These are phyloP conservation scores for Brachyhypopomus occidentalis DNA, from an alignment of 2,113 vertebrate genomes.

Conservation along the genomic window DNA sequence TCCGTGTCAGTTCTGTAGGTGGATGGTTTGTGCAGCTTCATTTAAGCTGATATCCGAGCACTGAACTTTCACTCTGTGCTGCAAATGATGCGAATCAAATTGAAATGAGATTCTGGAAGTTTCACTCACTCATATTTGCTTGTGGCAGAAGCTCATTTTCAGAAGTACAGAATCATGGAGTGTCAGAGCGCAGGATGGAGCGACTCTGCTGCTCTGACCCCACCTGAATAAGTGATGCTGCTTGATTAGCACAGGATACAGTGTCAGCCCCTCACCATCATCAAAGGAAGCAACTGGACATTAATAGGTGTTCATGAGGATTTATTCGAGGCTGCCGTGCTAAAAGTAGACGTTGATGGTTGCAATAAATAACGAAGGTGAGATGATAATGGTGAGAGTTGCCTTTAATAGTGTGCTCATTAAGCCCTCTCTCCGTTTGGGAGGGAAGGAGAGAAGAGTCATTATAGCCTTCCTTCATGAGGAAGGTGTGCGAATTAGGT, in stretches of 20 bases:
- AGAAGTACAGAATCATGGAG: background rate
- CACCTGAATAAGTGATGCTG: constrained; percentile 36
- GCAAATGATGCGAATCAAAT: background rate
- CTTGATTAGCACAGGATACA: constrained; percentile 41
- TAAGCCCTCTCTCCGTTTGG: constrained; percentile 63
- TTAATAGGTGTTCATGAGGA: constrained; percentile 54
- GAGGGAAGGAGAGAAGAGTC: constrained; percentile 2
- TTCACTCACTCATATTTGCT: constrained; percentile 5
- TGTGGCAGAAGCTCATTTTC: constrained; percentile 26
- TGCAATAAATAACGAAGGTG: constrained; percentile 70
- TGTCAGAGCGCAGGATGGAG: constrained; percentile 30
- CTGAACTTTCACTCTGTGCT: background rate
- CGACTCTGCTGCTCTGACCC: background rate
- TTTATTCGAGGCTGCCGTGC: constrained; percentile 55
- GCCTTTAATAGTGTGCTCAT: constrained; percentile 70
- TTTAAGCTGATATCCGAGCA: background rate
- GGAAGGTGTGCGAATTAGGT: background rate
- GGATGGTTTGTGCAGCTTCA: background rate
- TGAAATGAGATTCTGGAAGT: background rate
- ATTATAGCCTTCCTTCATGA: background rate
- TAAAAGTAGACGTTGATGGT: constrained; percentile 66
- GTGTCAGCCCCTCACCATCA: constrained; percentile 20
- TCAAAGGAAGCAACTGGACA: constrained; percentile 59
- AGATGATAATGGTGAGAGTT: constrained; percentile 63
- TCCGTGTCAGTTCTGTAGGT: background rate